Base-by-base conservation (phyloP, 2,113 vertebrate genomes). In the Willisornis vidua region DNA sequence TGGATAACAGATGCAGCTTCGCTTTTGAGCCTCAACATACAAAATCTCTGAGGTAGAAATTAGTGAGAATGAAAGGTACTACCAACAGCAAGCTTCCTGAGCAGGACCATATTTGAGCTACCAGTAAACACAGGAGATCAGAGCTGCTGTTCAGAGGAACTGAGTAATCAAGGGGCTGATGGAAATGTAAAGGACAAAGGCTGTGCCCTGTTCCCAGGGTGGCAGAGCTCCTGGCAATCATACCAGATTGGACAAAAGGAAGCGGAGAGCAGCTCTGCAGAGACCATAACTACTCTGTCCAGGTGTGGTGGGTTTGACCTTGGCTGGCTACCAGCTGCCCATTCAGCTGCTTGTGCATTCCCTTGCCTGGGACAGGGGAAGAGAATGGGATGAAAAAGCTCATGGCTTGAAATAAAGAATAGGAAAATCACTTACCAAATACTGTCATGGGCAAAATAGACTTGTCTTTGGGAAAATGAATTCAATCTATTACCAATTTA, bases 1-100 rank as follows among this genome's bases (percentile, higher is more conserved):
- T 88, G 91, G 85, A 63, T 54, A 93, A 79, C 74, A 74, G 91
- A 70, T 83, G 84, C 35, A 51, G 78, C 81, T 78, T 19, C 39
- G 55, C 91, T 96, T 96, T 88, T 90, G 72, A 93, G 65, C 72
- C 7, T 7, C 33, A 46, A 59, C 58, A 84, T 94, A 75, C 48
- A 90, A 77, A 97, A 92, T 95, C 75, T 96, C 59, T 93, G 85
- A 97, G 80, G 70, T 85, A 65, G 90, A 97, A 97, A 95, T 88
- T 73, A 90, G 66, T 75, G 70, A 73, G 97, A 94, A 90, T 61
- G 86, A 93, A 96, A 83, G 19, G 28, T 78, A 79, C 94, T 95
- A 94, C 84, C 83, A 96, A 22, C 70, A 91, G 65, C 17, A 10
- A 92, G 94, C 67, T 92, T 92, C 93, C 80, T 93, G 72, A 91